Evolutionary conservation across 2,113 vertebrate genomes (phyloP), one percentile per base, ranked within the genome.

Genomic region (Oryzias melastigma): DNA sequence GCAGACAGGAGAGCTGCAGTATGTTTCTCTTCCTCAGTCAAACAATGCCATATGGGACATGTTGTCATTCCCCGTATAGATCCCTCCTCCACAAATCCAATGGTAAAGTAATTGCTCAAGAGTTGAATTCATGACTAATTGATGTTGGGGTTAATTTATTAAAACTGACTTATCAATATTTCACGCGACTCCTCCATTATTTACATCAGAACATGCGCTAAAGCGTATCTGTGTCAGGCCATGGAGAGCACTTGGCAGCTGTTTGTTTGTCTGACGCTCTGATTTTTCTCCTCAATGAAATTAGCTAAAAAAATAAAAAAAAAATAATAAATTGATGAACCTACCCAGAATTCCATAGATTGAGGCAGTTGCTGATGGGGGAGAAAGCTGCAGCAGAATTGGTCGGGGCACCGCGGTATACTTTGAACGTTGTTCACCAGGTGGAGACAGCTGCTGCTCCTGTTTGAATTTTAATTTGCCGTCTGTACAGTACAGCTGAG

Each of bases 81-180:
- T 71, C 42, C 62, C 16, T 53, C 41, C 50, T 69, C 64, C 25
- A 14, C 60, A 75, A 78, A 82, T 68, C 69, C 74, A 79, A 69
- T 69, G 51, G 59, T 74, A 65, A 77, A 70, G 76, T 87, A 87
- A 88, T 87, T 86, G 82, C 82, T 62, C 74, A 75, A 72, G 56
- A 80, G 80, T 85, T 80, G 88, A 80, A 87, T 71, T 89, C 74
- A 79, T 90, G 75, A 86, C 65, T 82, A 77, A 91, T 89, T 89
- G 69, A 90, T 83, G 71, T 64, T 40, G 35, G 77, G 82, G 84
- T 84, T 91, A 85, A 90, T 89, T 88, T 87, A 90, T 89, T 87
- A 81, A 87, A 90, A 88, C 72, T 66, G 66, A 58, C 76, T 82
- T 67, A 85, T 91, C 78, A 89, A 88, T 88, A 85, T 87, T 91